phyloP scores from a whole-genome alignment of 2,888 invertebrate species.

The Trachelus iudaicus region DNA sequence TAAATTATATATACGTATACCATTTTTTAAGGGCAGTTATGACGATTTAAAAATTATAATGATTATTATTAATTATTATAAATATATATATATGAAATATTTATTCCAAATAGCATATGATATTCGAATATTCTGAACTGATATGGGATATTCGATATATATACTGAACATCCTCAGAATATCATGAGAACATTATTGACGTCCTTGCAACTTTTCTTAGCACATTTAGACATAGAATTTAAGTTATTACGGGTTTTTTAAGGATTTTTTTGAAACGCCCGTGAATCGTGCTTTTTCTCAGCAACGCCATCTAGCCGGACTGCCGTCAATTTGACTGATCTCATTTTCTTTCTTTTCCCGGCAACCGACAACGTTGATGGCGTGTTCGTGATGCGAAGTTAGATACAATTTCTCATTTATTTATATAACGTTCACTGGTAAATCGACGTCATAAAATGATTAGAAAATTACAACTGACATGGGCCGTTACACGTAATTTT shows the following conservation, averaged over 20 bases:
- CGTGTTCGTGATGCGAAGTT: background rate
- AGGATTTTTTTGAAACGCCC: background rate
- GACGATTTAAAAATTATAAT: conserved; percentile 7
- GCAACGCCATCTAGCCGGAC: background rate
- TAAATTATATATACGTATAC: conserved; percentile 27
- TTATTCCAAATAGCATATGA: background rate
- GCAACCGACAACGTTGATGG: background rate
- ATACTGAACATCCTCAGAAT: background rate
- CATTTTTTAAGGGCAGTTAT: conserved; percentile 19
- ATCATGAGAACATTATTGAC: background rate
- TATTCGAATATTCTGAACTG: background rate
- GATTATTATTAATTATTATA: conserved; percentile 1
- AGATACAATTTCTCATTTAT: background rate
- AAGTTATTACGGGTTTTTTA: no score
- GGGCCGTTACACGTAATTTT: background rate
- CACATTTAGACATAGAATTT: background rate
- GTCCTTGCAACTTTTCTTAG: background rate
- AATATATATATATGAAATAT: background rate
- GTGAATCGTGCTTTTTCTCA: background rate
- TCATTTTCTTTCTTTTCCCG: background rate
- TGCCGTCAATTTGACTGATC: background rate
- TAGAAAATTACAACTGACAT: background rate
- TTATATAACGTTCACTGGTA: background rate
- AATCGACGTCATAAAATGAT: background rate
- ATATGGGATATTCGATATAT: background rate